Base-by-base conservation (phyloP, 2,797 vertebrate genomes). In the Lepilemur ruficaudatus region DNA sequence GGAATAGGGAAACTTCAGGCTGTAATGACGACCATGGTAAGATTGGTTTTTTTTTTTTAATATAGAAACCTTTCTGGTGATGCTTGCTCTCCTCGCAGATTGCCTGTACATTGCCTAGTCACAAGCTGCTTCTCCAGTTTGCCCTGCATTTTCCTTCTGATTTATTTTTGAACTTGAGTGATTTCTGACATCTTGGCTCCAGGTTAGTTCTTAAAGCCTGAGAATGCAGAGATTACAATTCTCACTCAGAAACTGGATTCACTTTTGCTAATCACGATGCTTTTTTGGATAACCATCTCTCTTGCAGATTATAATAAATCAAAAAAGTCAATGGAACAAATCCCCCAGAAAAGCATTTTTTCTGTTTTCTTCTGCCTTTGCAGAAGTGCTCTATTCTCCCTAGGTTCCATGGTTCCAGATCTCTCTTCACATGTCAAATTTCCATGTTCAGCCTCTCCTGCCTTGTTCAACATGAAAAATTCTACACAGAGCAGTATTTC, bases 111-210 rank as follows among this genome's bases (percentile, higher is more conserved):
- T 15, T 50, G 15, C 75, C 55, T 41, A 55, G 52, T 67, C 67
- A 86, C 18, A 17, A 52, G 22, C 28, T 43, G 67, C 32, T 69
- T 41, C 81, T 59, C 63, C 20, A 35, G 30, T 89, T 67, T 65
- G 55, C n/a, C 63, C 55, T 82, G 55, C n/a, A 43, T 65, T 12
- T 81, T 63, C 73, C 18, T 70, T 28, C 73, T 85, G 55, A 89
- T 46, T 48, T 76, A 63, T 41, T 84, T 95, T 78, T 83, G 83
- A 63, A 73, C 55, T 65, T 91, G 46, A 89, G 43, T 89, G 46
- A 90, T 65, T 92, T 80, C 73, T 94, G 63, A 75, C 4, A 55
- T 76, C 65, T 91, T 84, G 82, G 61, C 5, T 95, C 61, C 14
- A 91, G 20, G 35, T 80, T 78, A 86, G 30, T 90, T 92, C 67